These are phyloP conservation scores for Spinibarbus caldwelli DNA, from an alignment of 2,797 vertebrate species.

Conservation along the genomic window DNA sequence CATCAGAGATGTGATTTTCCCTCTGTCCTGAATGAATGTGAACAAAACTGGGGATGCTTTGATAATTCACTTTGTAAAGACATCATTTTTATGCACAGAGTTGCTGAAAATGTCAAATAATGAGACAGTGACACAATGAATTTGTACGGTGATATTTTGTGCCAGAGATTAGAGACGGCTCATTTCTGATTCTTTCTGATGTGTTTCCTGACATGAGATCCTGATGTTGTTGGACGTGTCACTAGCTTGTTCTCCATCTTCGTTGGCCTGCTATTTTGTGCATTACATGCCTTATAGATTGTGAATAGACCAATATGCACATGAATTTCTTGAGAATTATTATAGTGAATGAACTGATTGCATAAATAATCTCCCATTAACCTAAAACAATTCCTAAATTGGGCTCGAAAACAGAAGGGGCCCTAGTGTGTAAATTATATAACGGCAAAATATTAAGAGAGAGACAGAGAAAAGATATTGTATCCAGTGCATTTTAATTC, in stretches of 20 bases:
- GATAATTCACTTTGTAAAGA: conserved; percentile 54
- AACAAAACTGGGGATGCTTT: conserved; percentile 40
- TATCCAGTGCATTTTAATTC: not conserved
- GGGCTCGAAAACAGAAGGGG: not conserved
- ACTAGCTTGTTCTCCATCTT: conserved; percentile 21
- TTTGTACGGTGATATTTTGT: conserved; percentile 40
- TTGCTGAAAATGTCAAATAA: conserved; percentile 39
- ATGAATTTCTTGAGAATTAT: not conserved
- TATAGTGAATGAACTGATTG: not conserved
- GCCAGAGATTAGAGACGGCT: not conserved
- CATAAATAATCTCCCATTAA: not conserved
- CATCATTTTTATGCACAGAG: conserved; percentile 53
- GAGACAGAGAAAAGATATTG: not conserved
- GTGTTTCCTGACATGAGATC: conserved; percentile 23
- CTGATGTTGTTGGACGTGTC: conserved; percentile 43
- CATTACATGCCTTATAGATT: not conserved
- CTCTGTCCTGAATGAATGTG: conserved; percentile 39
- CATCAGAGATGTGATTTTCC: conserved; percentile 39
- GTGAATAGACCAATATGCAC: conserved; percentile 18
- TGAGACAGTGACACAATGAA: conserved; percentile 20
- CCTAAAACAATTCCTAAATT: not conserved
- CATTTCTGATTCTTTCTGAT: conserved; percentile 37
- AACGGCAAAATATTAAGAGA: not conserved
- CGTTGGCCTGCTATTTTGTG: not conserved
- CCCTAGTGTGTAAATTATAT: not conserved